Evolutionary conservation across 2,888 invertebrate species (phyloP), one percentile per base, ranked within the genome.

Genomic region (Hedychridium roseum): DNA sequence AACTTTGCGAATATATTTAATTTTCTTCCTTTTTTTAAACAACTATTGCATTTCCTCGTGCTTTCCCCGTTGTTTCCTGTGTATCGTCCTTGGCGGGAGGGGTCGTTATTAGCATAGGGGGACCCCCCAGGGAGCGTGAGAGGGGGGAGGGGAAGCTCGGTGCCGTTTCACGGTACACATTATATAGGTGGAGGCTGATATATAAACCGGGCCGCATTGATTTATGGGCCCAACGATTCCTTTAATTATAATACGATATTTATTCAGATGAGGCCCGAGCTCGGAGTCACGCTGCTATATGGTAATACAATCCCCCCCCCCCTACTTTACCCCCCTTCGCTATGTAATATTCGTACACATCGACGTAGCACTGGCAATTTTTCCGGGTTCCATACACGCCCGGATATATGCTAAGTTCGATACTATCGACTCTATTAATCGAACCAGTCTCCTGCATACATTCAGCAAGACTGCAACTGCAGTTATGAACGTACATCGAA

Each of bases 231-330:
- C 68, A 70, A 70, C 71, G 71, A 76, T 78, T 73, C 74, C 72
- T 78, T 79, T 78, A 78, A 79, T 79, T 78, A 79, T 77, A 78
- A 78, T 78, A 77, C 73, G 75, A 78, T 78, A 78, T 78, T 78
- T 79, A 79, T 78, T 78, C 78, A 76, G 72, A 78, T 76, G 73
- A 71, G 69, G 59, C 64, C 43, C 50, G 47, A 51, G 64, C 57
- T 62, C 65, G 70, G 66, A 77, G 76, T 78, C 76, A 77, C 74
- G 77, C 74, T 77, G 73, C 72, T 74, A 71, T 75, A 76, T 76
- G 76, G 61, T 77, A 74, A 76, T 78, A 48, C 56, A 26, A 18
- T n/a, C n/a, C n/a, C n/a, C n/a, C n/a, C n/a, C n/a, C n/a, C n/a
- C n/a, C n/a, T n/a, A n/a, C n/a, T n/a, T n/a, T n/a, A n/a, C n/a